These are phyloP conservation scores for Acanthisitta chloris DNA, from an alignment of 2,113 vertebrate species.

Conservation along the genomic window DNA sequence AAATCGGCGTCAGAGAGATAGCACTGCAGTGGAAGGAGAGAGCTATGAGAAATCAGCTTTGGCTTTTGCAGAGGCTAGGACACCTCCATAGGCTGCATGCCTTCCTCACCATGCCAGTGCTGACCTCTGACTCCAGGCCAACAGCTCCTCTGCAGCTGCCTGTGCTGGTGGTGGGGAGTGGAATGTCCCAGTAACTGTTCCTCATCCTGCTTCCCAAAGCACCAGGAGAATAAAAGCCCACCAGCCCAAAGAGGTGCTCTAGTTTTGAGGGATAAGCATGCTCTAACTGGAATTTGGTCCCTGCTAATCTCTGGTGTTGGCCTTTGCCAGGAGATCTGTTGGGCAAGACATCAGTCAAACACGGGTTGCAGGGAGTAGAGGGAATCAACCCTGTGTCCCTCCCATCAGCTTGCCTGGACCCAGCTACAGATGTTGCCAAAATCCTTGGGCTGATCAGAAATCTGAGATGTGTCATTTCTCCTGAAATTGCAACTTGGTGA, in stretches of 20 bases:
- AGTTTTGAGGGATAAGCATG: neutral
- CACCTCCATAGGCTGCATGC: neutral
- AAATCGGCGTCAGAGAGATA: constrained; percentile 86
- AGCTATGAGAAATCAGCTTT: neutral
- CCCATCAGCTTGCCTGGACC: neutral
- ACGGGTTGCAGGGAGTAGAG: neutral
- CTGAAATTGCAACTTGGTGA: neutral
- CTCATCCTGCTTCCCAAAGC: neutral
- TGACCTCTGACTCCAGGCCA: neutral
- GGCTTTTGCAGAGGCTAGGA: neutral
- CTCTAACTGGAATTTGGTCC: neutral
- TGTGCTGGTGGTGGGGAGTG: neutral
- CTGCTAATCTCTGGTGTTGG: neutral
- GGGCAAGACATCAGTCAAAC: neutral
- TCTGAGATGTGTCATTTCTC: neutral
- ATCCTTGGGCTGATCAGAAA: neutral
- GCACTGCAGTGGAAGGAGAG: constrained; percentile 64
- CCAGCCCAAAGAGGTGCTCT: neutral
- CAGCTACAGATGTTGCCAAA: neutral
- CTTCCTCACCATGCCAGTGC: neutral
- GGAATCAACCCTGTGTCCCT: neutral
- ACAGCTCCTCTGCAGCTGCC: neutral
- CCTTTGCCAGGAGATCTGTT: neutral
- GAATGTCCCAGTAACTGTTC: neutral
- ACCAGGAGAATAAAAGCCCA: neutral